Evolutionary conservation across 2,113 vertebrate species (phyloP), one percentile per base, ranked within the genome.

Genomic region (Tragulus kanchil): DNA sequence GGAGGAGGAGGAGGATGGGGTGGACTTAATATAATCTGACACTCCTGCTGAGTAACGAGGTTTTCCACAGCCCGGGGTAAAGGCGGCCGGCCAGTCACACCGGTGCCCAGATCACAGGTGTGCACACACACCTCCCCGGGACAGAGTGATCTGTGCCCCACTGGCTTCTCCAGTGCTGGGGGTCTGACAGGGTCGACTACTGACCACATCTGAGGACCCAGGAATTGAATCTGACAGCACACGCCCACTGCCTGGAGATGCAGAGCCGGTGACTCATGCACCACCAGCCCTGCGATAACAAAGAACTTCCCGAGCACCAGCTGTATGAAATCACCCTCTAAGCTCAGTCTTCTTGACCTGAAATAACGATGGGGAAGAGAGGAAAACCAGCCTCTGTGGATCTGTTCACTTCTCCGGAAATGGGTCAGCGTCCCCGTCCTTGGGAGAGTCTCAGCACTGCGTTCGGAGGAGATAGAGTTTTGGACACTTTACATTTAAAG

Each of bases 21-120:
- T 52, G 31, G 97, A 95, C 97, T 42, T 98, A 97, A 98, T 79
- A 14, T 85, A 96, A 96, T 75, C 93, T 98, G 98, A 98, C 98
- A 95, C 95, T 85, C 16, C 90, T 95, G 95, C 97, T 96, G 94
- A 94, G 92, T 71, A 97, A 86, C 93, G 84, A 97, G 97, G 97
- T 92, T 98, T 96, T 42, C 31, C 90, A 86, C 73, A n/a, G 98
- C 98, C 97, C 85, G 83, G 36, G 98, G 89, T 91, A 62, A 65
- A 97, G 94, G 96, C 69, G 85, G 98, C 97, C 69, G 85, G 98
- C 97, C 97, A 91, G 98, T 67, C 98, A 75, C 85, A 26, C 21
- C 69, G 71, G 52, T 56, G 82, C 17, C 54, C 50, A 1, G 10
- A 3, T 0, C 26, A 23, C 28, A 31, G 25, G 15, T 16, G 19